A percentile compares a stretch with the other conserved stretches of the same genome.
These are phyloP conservation scores for Stichopus horrens DNA, from an alignment of 53 echinoderm and acorn worm species.

Conservation along the genomic window DNA sequence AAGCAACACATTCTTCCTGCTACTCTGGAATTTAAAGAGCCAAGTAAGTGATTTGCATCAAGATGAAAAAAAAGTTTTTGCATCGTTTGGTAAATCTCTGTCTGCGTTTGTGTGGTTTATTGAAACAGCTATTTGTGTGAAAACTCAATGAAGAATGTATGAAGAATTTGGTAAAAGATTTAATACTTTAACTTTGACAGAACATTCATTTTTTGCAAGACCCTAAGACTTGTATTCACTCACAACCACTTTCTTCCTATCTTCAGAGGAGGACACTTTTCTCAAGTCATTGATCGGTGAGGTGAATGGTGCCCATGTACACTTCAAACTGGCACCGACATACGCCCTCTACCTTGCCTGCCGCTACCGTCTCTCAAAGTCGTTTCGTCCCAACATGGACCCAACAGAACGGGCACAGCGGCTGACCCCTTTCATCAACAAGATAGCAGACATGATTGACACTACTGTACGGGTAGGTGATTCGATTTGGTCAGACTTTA, in stretches of 20 bases:
- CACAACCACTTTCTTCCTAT: neutral
- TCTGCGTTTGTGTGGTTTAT: no score
- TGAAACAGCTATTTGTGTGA: no score
- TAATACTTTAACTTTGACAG: neutral
- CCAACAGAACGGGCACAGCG: conserved; percentile 94
- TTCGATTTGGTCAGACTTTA: neutral
- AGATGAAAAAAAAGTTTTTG: neutral
- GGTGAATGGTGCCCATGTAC: conserved; percentile 78
- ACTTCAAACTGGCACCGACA: conserved; percentile 92
- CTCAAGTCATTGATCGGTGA: conserved; percentile 70
- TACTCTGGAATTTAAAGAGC: conserved; percentile 88
- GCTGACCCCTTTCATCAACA: conserved; percentile 94
- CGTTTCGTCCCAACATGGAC: conserved; percentile 96
- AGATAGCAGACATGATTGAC: conserved; percentile 89
- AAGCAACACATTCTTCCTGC: conserved; percentile 74
- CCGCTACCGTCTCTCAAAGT: conserved; percentile 85
- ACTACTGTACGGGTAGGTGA: conserved; percentile 80
- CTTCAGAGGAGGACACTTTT: conserved; percentile 80
- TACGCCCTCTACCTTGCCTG: conserved; percentile 94
- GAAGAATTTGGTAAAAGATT: neutral
- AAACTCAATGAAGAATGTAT: no score
- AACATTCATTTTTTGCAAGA: neutral
- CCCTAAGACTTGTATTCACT: neutral
- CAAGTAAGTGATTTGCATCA: conserved; percentile 59
- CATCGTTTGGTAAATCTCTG: no score